Evolutionary conservation across 1,140 invertebrate species (phyloP), one percentile per base, ranked within the genome.

Genomic region (Eumaeus atala): DNA sequence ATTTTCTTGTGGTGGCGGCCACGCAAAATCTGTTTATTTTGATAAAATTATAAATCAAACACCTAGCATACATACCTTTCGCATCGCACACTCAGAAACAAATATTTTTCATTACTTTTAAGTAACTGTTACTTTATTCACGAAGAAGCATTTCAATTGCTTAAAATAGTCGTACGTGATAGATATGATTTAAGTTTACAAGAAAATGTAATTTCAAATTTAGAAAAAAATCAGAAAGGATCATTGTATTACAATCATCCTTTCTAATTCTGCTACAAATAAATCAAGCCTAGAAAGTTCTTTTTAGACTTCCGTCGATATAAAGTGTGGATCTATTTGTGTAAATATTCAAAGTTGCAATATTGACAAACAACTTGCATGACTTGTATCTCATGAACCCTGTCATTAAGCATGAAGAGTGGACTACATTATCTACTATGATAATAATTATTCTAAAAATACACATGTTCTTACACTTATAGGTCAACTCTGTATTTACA

Each of bases 1-100:
- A 72, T 69, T 58, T 61, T 61, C 70, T 79, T 74, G 73, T 79
- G 71, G 70, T 86, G 79, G 83, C 83, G 80, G 83, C 70, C 74
- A 83, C 74, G 60, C 61, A 74, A 65, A 62, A 61, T 68, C 59
- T 56, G 47, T 62, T n/a, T 55, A 37, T 56, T 55, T 65, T 56
- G 57, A 65, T 82, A 79, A 68, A 65, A 68, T 72, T 77, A 61
- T 58, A 54, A 51, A 70, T 53, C 54, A 57, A 48, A 49, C 33
- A 36, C 44, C 57, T 59, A 56, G 14, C 56, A 50, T 48, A 59
- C 47, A 33, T 33, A 48, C 48, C 57, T 56, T 54, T 21, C 21
- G 34, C 40, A 14, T 42, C 37, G 17, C 14, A 37, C 49, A 48
- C 42, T 48, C 36, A 34, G n/a, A 10, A 18, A 18, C 10, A 48